Conservation (phyloP, 2,797 vertebrate genomes). For the Pterois miles region DNA sequence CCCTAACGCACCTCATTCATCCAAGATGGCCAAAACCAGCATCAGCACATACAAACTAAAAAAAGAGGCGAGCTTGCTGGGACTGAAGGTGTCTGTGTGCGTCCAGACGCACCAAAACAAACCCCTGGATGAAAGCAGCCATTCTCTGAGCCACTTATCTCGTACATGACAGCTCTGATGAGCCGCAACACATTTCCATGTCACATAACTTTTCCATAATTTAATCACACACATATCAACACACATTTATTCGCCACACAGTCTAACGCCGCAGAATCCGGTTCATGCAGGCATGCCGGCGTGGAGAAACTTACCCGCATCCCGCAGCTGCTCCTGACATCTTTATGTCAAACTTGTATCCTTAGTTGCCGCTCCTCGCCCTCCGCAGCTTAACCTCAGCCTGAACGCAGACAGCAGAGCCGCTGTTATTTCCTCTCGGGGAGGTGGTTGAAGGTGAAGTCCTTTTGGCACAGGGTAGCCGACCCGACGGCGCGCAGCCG, state of each 20-base stretch:
- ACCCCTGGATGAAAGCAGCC: conserved; percentile 14
- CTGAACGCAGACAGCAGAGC: background rate
- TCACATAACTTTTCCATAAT: conserved; percentile 32
- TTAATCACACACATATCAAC: background rate
- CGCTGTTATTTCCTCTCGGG: conserved; percentile 35
- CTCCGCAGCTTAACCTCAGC: conserved; percentile 27
- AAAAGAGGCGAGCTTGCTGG: no score
- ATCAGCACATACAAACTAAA: background rate
- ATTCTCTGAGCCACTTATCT: conserved; percentile 31
- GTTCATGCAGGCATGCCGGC: background rate
- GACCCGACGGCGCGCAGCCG: conserved; percentile 40
- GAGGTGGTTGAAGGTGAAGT: conserved; percentile 27
- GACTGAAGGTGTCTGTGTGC: background rate
- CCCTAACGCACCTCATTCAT: background rate
- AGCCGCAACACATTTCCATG: background rate
- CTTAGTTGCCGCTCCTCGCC: conserved; percentile 6
- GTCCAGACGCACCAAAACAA: conserved; percentile 37
- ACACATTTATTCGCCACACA: background rate
- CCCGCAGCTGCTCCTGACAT: conserved; percentile 53
- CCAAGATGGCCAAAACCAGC: background rate
- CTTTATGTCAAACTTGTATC: conserved; percentile 40
- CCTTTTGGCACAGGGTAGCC: conserved; percentile 38
- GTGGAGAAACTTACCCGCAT: conserved; percentile 69
- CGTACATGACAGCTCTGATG: background rate
- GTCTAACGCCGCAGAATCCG: background rate